Conservation (phyloP, 2,888 invertebrate species). For the Trichogramma dendrolimi region DNA sequence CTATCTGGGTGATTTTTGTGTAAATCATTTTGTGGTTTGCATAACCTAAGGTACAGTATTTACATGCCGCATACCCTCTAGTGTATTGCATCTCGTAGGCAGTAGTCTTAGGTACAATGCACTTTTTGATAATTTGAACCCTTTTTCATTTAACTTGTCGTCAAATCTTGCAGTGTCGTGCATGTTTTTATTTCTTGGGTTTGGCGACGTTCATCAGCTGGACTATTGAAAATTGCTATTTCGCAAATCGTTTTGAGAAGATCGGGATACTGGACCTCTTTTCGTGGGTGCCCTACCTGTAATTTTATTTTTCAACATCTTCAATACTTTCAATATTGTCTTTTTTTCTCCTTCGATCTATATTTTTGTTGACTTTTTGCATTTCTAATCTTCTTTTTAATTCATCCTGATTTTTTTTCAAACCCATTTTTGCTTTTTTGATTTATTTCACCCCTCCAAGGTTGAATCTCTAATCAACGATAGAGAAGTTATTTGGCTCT, state of each 20-base stretch:
- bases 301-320: neutral
- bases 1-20: too few relatives aligned
- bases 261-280: neutral
- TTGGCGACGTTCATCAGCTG: neutral
- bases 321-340: neutral
- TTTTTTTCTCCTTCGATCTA: neutral
- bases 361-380: neutral
- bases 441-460: neutral
- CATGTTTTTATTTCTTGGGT: constrained; percentile 23
- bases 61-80: too few relatives aligned
- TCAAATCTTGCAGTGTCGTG: constrained; percentile 31
- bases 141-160: too few relatives aligned
- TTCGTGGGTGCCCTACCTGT: neutral
- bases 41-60: too few relatives aligned
- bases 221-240: neutral
- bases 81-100: too few relatives aligned
- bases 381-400: neutral
- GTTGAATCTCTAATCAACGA: neutral
- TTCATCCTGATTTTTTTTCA: neutral
- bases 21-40: too few relatives aligned
- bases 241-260: neutral
- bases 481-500: neutral
- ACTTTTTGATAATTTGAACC: too few relatives aligned
- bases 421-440: neutral
- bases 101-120: too few relatives aligned